Evolutionary conservation across 1,140 invertebrate species (phyloP).

Genomic region (Drosophila sp.): DNA sequence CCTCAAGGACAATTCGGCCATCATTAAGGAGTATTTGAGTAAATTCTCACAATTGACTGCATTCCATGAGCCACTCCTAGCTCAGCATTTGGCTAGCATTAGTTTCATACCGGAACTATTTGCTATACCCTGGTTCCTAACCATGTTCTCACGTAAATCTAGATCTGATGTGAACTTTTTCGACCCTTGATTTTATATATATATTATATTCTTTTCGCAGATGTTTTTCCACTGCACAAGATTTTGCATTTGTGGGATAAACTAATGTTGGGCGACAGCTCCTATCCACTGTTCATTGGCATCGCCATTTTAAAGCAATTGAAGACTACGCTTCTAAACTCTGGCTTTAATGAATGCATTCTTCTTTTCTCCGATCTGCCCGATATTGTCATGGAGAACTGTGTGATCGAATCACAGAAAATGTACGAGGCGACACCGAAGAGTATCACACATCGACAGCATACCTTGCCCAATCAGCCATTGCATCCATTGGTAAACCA

Average conservation of each 20-base stretch:
- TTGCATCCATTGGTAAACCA: slow-evolving; percentile 45
- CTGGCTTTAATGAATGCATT: slow-evolving; percentile 99
- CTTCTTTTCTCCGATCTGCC: slow-evolving; percentile 98
- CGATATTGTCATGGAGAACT: slow-evolving; percentile 97
- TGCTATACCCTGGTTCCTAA: slow-evolving; percentile 99
- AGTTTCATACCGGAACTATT: slow-evolving; percentile 99
- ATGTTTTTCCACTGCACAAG: slow-evolving; percentile 99
- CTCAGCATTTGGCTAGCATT: slow-evolving; percentile 95
- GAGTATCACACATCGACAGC: slow-evolving; percentile 92
- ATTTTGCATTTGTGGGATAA: slow-evolving; percentile 99
- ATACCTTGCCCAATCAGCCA: slow-evolving; percentile 56
- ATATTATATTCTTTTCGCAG: slow-evolving; percentile 83
- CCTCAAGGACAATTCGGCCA: slow-evolving; percentile 97
- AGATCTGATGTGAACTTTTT: background rate
- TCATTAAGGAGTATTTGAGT: slow-evolving; percentile 98
- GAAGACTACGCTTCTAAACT: slow-evolving; percentile 91
- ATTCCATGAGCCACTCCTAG: slow-evolving; percentile 96
- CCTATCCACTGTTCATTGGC: slow-evolving; percentile 97
- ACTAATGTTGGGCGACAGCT: slow-evolving; percentile 95
- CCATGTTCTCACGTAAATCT: slow-evolving; percentile 98
- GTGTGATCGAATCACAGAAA: slow-evolving; percentile 93
- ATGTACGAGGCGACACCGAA: slow-evolving; percentile 94
- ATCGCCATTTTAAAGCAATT: slow-evolving; percentile 96
- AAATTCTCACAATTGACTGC: slow-evolving; percentile 98
- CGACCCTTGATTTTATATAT: background rate